Base-by-base conservation (phyloP, 2,113 vertebrate species). In the Delphinapterus leucas region DNA sequence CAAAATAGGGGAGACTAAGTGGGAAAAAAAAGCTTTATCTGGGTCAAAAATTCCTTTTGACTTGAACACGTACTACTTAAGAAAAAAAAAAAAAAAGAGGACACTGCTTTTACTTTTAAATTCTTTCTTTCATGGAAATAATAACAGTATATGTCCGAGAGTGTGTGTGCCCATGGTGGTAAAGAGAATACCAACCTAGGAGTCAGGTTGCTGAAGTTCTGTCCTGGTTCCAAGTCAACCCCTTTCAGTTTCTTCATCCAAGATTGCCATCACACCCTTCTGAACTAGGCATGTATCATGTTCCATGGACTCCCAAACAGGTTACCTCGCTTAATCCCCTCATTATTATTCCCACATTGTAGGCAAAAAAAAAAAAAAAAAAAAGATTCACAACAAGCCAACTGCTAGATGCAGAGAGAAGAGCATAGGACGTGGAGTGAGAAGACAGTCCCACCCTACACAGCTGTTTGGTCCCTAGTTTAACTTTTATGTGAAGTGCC, bases 11-110 rank as follows among this genome's bases (percentile, higher is more conserved):
- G 31, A 79, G 41, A n/a, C 10, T 18, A 18, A 26, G 23, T 5
- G 5, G 12, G 38, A 41, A 31, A 1, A 41, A 21, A 21, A 87
- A 38, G 13, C 41, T 93, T 96, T 79, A 90, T 93, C 74, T 85
- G 5, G 38, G 36, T 71, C n/a, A 88, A 79, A 96, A 94, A 91
- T 77, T 91, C 28, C 60, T 95, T 92, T 90, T 55, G 76, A 92
- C 26, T 67, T 96, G 47, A 96, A 90, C 60, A 44, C 60, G 53
- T 83, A 58, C 33, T 44, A 44, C 44, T 85, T 67, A 18, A 68
- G 13, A 58, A 36, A 86, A 36, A 38, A 47, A 58, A 36, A 63
- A 47, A 67, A 63, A 44, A 65, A 20, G 44, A 13, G n/a, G n/a
- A 8, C 3, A 61, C 61, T 74, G 4, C 17, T 18, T 93, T 90